Conservation (phyloP, 2,113 vertebrate species). For the Peromyscus californicus region DNA sequence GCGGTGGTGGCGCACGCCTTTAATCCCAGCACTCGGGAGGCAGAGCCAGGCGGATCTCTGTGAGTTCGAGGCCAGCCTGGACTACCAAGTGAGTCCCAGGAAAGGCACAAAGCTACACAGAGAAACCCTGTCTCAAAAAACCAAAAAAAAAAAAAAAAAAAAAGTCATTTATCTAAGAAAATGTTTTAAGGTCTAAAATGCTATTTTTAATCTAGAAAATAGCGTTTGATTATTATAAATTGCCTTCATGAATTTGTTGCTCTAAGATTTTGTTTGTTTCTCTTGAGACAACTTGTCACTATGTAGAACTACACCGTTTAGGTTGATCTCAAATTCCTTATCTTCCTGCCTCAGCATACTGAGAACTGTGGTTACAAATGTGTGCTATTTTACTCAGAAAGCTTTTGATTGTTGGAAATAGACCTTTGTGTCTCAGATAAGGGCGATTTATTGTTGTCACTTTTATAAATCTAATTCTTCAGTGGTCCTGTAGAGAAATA, state of each 20-base stretch:
- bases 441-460: not conserved
- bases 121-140: too few relatives aligned
- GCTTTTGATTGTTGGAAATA: not conserved
- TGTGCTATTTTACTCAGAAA: not conserved
- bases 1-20: too few relatives aligned
- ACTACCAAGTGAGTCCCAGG: too few relatives aligned
- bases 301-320: not conserved
- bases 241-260: not conserved
- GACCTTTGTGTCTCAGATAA: not conserved
- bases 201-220: not conserved
- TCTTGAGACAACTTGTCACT: not conserved
- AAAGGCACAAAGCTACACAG: too few relatives aligned
- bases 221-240: not conserved
- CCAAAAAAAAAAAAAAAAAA: too few relatives aligned
- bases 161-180: too few relatives aligned
- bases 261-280: not conserved
- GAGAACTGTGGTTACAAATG: not conserved
- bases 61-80: too few relatives aligned
- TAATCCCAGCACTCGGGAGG: too few relatives aligned
- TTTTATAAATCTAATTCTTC: not conserved
- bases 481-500: too few relatives aligned
- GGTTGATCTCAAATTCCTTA: not conserved
- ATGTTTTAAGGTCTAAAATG: too few relatives aligned
- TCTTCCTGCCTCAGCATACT: not conserved
- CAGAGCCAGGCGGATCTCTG: too few relatives aligned